Evolutionary conservation across 1,140 invertebrate genomes (phyloP).

Genomic region (Diorhabda elongata): DNA sequence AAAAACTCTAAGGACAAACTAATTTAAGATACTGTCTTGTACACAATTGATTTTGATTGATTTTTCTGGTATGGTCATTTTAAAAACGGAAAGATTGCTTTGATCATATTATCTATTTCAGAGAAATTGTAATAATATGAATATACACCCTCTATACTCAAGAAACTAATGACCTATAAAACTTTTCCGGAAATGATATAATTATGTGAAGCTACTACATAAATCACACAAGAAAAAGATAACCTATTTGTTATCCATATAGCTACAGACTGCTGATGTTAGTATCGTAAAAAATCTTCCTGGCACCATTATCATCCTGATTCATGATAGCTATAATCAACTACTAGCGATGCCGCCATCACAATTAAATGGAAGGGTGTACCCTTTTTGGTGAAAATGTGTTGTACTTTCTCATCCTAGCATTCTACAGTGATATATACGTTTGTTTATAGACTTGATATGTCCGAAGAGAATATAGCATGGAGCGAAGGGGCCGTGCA

Average conservation of each 20-base stretch:
- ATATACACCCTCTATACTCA: no score
- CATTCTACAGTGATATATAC: slow-evolving; percentile 12
- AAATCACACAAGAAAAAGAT: background rate
- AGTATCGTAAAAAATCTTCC: background rate
- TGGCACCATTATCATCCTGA: slow-evolving; percentile 5
- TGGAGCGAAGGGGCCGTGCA: slow-evolving; percentile 9
- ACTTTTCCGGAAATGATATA: no score
- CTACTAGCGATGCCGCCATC: slow-evolving; percentile 5
- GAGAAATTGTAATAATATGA: no score
- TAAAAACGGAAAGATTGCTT: no score
- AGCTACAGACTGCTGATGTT: background rate
- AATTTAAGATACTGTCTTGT: no score
- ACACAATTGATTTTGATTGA: no score
- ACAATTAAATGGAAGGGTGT: slow-evolving; percentile 12
- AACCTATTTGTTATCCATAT: background rate
- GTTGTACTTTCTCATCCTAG: slow-evolving; percentile 12
- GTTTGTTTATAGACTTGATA: slow-evolving; percentile 12
- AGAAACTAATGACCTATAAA: no score
- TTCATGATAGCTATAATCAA: slow-evolving; percentile 13
- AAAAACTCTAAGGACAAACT: no score
- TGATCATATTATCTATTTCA: no score
- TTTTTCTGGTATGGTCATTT: no score
- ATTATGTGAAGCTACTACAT: background rate
- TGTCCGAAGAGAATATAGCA: slow-evolving; percentile 12
- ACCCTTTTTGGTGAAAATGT: slow-evolving; percentile 6